These are phyloP conservation scores for Drosophila falleni DNA, from an alignment of 2,888 invertebrate genomes.

Conservation along the genomic window DNA sequence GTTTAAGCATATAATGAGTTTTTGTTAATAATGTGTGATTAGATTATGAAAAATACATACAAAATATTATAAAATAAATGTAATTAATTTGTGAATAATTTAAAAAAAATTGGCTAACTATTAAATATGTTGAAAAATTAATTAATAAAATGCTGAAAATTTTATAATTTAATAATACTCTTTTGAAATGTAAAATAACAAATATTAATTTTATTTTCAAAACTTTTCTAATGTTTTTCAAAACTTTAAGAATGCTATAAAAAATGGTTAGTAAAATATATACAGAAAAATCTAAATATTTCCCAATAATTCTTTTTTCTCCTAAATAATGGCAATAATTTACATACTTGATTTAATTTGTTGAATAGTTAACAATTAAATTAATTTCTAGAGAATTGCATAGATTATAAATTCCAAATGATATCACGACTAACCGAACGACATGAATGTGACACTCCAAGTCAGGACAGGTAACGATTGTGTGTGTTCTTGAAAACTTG, in stretches of 20 bases:
- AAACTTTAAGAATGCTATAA: not conserved
- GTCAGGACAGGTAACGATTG: constrained; percentile 11
- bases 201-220: too few relatives aligned
- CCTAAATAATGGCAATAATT: not conserved
- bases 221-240: not conserved
- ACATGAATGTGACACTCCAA: constrained; percentile 60
- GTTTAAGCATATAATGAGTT: not conserved
- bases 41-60: not conserved
- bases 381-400: constrained; percentile 16
- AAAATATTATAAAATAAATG: not conserved
- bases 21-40: not conserved
- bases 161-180: too few relatives aligned
- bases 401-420: constrained; percentile 34
- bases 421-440: constrained; percentile 60
- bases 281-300: not conserved
- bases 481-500: constrained; percentile 66
- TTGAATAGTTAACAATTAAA: not conserved
- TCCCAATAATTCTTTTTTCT: too few relatives aligned
- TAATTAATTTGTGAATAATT: not conserved
- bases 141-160: too few relatives aligned
- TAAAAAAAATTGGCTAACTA: too few relatives aligned
- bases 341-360: not conserved
- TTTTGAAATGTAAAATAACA: too few relatives aligned
- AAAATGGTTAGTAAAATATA: not conserved
- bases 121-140: not conserved